Conservation (phyloP, 2,888 invertebrate species). For the Agriopis marginaria region DNA sequence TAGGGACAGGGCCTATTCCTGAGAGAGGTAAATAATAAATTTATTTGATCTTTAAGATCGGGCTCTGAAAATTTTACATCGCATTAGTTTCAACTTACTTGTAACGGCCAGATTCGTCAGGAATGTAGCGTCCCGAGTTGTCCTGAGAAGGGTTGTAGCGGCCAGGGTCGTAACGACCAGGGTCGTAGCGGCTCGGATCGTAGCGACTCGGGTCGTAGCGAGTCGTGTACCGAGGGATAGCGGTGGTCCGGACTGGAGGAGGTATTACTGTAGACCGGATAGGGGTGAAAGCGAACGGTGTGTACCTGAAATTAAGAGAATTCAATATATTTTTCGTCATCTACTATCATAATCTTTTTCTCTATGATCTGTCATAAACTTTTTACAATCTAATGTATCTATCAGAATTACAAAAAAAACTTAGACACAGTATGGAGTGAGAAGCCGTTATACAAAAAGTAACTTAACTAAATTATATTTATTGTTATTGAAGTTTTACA, state of each 20-base stretch:
- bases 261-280: slow-evolving; percentile 15
- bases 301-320: slow-evolving; percentile 29
- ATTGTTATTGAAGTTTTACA: too few species aligned
- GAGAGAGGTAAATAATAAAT: too few species aligned
- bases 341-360: neutral
- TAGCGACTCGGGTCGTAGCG: slow-evolving; percentile 52
- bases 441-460: too few species aligned
- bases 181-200: slow-evolving; percentile 54
- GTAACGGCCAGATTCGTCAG: slow-evolving; percentile 68
- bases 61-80: too few species aligned
- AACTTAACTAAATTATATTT: too few species aligned
- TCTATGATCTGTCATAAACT: too few species aligned
- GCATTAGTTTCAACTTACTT: slow-evolving; percentile 60
- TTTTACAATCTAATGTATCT: too few species aligned
- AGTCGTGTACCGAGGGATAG: slow-evolving; percentile 37
- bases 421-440: too few species aligned
- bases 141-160: slow-evolving; percentile 54
- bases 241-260: slow-evolving; percentile 17
- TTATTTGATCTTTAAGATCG: too few species aligned
- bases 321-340: slow-evolving; percentile 2
- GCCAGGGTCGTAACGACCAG: slow-evolving; percentile 60
- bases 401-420: too few species aligned
- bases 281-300: slow-evolving; percentile 49
- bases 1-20: too few species aligned
- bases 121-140: slow-evolving; percentile 61